A percentile compares a stretch with the other conserved stretches of the same genome.
Evolutionary conservation across 2,888 invertebrate genomes (phyloP).

Genomic region (Drepanosiphum platanoidis): DNA sequence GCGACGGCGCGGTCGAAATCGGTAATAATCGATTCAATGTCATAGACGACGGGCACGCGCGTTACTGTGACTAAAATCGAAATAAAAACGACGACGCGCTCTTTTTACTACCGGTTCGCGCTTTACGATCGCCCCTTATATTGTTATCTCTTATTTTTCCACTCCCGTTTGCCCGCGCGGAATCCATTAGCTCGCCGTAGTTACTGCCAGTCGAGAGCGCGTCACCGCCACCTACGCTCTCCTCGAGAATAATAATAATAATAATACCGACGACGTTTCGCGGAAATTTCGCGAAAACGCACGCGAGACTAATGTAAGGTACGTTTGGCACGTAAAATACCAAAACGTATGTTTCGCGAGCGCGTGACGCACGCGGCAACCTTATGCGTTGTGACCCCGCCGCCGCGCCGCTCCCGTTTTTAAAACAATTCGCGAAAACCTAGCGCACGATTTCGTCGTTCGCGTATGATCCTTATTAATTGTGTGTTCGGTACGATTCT

Average conservation of each 20-base stretch:
- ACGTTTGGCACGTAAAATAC: background rate
- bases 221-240: background rate
- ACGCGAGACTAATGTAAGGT: slow-evolving; percentile 14
- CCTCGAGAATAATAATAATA: background rate
- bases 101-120: too few relatives aligned
- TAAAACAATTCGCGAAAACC: slow-evolving; percentile 22
- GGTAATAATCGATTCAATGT: too few relatives aligned
- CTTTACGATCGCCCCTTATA: too few relatives aligned
- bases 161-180: too few relatives aligned
- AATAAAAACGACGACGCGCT: too few relatives aligned
- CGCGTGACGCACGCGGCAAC: background rate
- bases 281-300: slow-evolving; percentile 16
- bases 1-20: too few relatives aligned
- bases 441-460: too few relatives aligned
- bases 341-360: too few relatives aligned
- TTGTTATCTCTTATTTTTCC: slow-evolving; percentile 26
- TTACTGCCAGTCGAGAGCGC: background rate
- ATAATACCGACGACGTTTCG: slow-evolving; percentile 1
- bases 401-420: background rate
- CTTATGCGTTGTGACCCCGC: background rate
- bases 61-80: too few relatives aligned
- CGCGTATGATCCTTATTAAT: too few relatives aligned
- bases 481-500: too few relatives aligned
- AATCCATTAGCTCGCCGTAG: slow-evolving; percentile 53
- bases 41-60: too few relatives aligned